Evolutionary conservation across 2,888 invertebrate species (phyloP).

Genomic region (Ptychoptera contaminata): DNA sequence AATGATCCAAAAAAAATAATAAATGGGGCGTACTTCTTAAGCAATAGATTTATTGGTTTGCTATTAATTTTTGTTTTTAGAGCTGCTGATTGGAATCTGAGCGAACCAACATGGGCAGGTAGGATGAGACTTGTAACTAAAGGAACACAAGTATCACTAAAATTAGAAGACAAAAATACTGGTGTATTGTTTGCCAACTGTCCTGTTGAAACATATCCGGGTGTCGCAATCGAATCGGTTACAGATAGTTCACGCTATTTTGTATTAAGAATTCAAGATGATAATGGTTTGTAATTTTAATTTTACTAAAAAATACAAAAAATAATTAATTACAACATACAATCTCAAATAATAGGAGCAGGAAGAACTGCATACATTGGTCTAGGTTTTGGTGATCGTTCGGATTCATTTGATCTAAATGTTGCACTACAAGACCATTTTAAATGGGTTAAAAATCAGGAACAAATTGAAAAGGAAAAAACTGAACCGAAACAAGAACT

Average conservation of each 20-base stretch:
- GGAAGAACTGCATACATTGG: slow-evolving; percentile 88
- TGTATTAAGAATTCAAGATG: slow-evolving; percentile 88
- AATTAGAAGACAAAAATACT: slow-evolving; percentile 86
- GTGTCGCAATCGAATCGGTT: slow-evolving; percentile 87
- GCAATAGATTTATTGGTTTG: background rate
- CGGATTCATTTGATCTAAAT: slow-evolving; percentile 97
- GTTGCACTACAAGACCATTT: slow-evolving; percentile 97
- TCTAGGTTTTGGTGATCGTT: slow-evolving; percentile 91
- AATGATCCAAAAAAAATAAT: background rate
- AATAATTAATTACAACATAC: background rate
- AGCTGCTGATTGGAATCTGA: slow-evolving; percentile 98
- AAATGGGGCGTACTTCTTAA: slow-evolving; percentile 11
- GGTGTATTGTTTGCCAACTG: slow-evolving; percentile 94
- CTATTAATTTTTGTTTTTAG: slow-evolving; percentile 33
- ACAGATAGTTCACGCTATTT: slow-evolving; percentile 97
- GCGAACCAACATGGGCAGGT: slow-evolving; percentile 97
- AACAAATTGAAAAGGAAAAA: slow-evolving; percentile 66
- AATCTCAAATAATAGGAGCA: slow-evolving; percentile 19
- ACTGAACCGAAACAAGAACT: slow-evolving; percentile 62
- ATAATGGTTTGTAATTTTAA: slow-evolving; percentile 47
- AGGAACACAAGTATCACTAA: slow-evolving; percentile 73
- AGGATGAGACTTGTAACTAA: slow-evolving; percentile 83
- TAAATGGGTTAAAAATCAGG: slow-evolving; percentile 77
- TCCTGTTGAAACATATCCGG: slow-evolving; percentile 91
- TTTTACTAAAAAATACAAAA: background rate